Evolutionary conservation across 2,888 invertebrate genomes (phyloP).

Genomic region (Meteorus cinctellus): DNA sequence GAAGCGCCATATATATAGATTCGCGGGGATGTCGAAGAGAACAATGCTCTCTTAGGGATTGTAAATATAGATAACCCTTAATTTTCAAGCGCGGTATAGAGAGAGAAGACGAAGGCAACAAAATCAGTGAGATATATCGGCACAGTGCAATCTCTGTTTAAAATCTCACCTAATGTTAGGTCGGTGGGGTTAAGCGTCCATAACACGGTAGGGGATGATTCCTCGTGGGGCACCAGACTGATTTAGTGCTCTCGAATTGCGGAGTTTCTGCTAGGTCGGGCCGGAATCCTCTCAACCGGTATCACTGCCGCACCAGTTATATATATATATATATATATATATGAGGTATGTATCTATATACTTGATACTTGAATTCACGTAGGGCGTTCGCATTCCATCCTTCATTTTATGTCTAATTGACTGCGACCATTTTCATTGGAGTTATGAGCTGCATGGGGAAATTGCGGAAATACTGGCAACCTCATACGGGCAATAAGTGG

Average conservation of each 20-base stretch:
- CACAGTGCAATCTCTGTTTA: slow-evolving; percentile 43
- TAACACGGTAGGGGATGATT: slow-evolving; percentile 48
- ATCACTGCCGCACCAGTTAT: slow-evolving; percentile 5
- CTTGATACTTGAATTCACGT: slow-evolving; percentile 52
- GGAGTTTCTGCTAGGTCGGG: slow-evolving; percentile 34
- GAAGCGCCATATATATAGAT: slow-evolving; percentile 13
- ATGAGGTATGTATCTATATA: slow-evolving; percentile 25
- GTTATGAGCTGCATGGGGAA: not conserved
- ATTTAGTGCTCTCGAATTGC: slow-evolving; percentile 41
- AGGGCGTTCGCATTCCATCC: slow-evolving; percentile 49
- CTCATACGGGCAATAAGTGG: slow-evolving; percentile 22
- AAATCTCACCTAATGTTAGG: slow-evolving; percentile 45
- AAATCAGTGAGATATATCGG: slow-evolving; percentile 43
- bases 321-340: slow-evolving; percentile 21
- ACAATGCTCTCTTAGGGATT: slow-evolving; percentile 18
- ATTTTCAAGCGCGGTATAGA: slow-evolving; percentile 30
- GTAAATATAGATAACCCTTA: slow-evolving; percentile 42
- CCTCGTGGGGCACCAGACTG: slow-evolving; percentile 45
- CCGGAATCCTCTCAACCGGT: slow-evolving; percentile 30
- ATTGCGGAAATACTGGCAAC: not conserved
- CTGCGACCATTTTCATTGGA: slow-evolving; percentile 42
- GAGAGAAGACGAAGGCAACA: slow-evolving; percentile 29
- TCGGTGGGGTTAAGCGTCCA: slow-evolving; percentile 46
- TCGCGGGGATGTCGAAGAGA: not conserved
- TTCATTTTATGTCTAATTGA: slow-evolving; percentile 62